Evolutionary conservation across 92 coral and sea anemone species (phyloP), one percentile per base, ranked within the genome.

Genomic region (Montipora capitata): DNA sequence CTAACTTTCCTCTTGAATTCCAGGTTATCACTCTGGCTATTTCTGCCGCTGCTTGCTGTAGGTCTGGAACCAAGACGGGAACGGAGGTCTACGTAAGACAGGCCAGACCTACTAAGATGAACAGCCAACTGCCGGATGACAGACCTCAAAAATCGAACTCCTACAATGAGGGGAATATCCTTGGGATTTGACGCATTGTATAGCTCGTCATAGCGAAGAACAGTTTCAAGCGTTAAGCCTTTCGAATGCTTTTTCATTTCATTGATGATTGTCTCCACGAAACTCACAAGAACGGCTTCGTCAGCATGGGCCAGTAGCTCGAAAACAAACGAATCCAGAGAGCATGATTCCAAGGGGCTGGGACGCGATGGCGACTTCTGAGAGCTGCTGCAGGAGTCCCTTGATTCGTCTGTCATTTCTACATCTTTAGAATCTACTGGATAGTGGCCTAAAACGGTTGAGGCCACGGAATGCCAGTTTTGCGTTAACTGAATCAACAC

Each of bases 81-180:
- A 40, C 96, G 86, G 71, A 96, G 89, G 44, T 96, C 97, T 17
- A 94, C 95, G 73, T 94, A 96, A 5, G 99, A 94, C 74, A 96
- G 75, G 15, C 96, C 94, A 81, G 94, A 92, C 64, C 96, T 91
- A 49, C 99, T 96, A 16, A 96, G 96, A 64, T 94, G 97, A 3
- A 94, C 91, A 0, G 97, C 90, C 94, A 96, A 85, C 80, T 96
- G 99, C 12, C 99, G 94, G 20, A 94, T 87, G 48, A 96, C 96
- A 27, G 99, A 96, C 74, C 99, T 84, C 59, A 96, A 80, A 85
- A 96, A 96, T 87, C 87, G 85, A 74, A 92, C 17, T 1, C 97
- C 99, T 8, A 96, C 99, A 48, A 84, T 62, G 40, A 94, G 82
- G 44, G 99, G 92, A 9, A 88, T 69, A 74, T 78, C 90, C 12